A percentile compares a stretch with the other conserved stretches of the same genome.
Conservation (phyloP, 2,888 invertebrate genomes). For the Chymomyza procnemis region DNA sequence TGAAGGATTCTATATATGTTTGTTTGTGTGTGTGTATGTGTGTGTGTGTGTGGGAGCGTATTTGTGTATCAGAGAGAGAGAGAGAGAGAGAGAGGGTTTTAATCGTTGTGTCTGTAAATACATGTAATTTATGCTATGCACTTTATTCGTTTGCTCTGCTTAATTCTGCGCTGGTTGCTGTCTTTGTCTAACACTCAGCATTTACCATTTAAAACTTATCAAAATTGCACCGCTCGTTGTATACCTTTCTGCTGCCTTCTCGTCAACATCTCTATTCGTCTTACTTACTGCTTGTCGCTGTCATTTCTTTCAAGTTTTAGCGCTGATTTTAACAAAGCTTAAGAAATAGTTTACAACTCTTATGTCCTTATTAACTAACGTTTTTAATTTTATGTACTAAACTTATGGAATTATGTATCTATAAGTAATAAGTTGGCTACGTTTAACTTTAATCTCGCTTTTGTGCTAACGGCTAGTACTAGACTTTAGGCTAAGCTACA, state of each 20-base stretch:
- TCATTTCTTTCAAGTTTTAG: not conserved
- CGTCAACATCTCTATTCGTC: not conserved
- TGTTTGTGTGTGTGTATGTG: conserved; percentile 17
- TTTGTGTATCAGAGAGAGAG: conserved; percentile 65
- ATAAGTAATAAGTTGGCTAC: conserved; percentile 61
- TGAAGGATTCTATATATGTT: not conserved
- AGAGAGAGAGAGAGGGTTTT: too few relatives aligned
- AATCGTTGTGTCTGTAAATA: too few relatives aligned
- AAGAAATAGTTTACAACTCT: conserved; percentile 56
- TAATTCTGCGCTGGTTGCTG: not conserved
- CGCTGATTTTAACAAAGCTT: conserved; percentile 56
- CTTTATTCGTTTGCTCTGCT: conserved; percentile 44
- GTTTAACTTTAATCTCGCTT: conserved; percentile 70
- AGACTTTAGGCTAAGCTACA: conserved; percentile 5
- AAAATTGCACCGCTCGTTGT: conserved; percentile 76
- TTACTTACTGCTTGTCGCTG: not conserved
- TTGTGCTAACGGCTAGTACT: conserved; percentile 25
- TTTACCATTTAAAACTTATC: conserved; percentile 61
- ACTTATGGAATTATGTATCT: not conserved
- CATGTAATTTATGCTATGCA: conserved; percentile 70
- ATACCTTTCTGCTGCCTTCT: conserved; percentile 16
- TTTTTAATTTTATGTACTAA: not conserved
- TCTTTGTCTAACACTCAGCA: not conserved
- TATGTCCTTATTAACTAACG: not conserved
- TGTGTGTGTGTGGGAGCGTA: conserved; percentile 24